A percentile compares a stretch with the other conserved stretches of the same genome.
Evolutionary conservation across 2,113 vertebrate genomes (phyloP).

Genomic region (Talpa occidentalis): DNA sequence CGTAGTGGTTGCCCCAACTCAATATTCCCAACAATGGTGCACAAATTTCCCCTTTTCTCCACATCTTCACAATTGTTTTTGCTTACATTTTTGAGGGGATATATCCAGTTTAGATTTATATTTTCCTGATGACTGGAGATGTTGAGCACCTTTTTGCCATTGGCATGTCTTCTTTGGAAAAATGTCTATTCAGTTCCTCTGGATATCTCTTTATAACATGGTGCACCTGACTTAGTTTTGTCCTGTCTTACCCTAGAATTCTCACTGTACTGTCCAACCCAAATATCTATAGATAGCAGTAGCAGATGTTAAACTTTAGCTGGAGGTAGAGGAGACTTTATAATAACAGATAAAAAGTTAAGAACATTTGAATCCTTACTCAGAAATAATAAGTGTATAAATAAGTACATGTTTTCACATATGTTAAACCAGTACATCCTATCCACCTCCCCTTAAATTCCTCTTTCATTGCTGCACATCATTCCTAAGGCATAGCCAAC

Average conservation of each 20-base stretch:
- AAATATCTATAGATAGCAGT: neutral
- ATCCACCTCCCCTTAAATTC: neutral
- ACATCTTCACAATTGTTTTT: no score
- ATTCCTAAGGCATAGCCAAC: neutral
- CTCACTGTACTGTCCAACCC: neutral
- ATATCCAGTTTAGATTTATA: no score
- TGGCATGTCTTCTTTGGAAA: no score
- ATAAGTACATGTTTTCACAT: neutral
- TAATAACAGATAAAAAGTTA: neutral
- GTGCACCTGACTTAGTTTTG: neutral
- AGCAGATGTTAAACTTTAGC: neutral
- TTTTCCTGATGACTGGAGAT: no score
- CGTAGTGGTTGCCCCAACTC: no score
- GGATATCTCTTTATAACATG: neutral
- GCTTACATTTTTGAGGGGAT: no score
- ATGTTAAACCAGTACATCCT: neutral
- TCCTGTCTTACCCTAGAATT: neutral
- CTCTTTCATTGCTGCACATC: neutral
- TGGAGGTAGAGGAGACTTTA: slow-evolving; percentile 17
- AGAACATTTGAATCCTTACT: neutral
- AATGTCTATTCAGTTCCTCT: no score
- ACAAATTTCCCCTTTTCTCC: no score
- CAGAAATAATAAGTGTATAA: slow-evolving; percentile 1
- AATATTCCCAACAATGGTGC: no score
- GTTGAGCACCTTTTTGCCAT: no score